Evolutionary conservation across 2,888 invertebrate genomes (phyloP).

Genomic region (Luffia ferchaultella): DNA sequence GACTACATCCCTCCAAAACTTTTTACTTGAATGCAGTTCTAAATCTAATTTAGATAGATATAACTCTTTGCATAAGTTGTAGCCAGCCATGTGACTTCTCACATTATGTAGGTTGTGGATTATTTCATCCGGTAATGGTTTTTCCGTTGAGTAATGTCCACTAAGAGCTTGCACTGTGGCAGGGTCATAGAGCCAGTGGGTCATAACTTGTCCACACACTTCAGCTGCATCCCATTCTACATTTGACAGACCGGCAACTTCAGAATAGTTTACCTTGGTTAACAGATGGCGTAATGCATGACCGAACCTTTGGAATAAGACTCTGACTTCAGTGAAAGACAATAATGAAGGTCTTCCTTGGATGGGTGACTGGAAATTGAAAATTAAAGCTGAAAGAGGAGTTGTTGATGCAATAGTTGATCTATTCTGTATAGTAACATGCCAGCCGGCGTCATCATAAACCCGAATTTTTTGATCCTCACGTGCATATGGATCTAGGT

Average conservation of each 20-base stretch:
- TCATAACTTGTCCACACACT: conserved; percentile 84
- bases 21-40: conserved; percentile 76
- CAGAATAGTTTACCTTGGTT: conserved; percentile 81
- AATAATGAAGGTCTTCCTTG: conserved; percentile 74
- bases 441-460: conserved; percentile 74
- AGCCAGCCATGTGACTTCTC: conserved; percentile 79
- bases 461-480: conserved; percentile 69
- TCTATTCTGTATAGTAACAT: conserved; percentile 78
- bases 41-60: conserved; percentile 86
- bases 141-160: conserved; percentile 77
- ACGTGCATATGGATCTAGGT: conserved; percentile 82
- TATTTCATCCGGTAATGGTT: conserved; percentile 72
- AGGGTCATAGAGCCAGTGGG: conserved; percentile 79
- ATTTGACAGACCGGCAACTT: conserved; percentile 85
- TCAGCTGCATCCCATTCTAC: conserved; percentile 95
- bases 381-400: conserved; percentile 83
- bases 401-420: conserved; percentile 70
- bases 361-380: conserved; percentile 78
- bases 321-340: conserved; percentile 76
- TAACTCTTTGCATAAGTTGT: conserved; percentile 80
- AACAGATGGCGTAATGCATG: conserved; percentile 86
- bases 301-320: conserved; percentile 87
- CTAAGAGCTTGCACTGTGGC: conserved; percentile 69
- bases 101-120: conserved; percentile 70
- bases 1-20: conserved; percentile 86